phyloP scores from a whole-genome alignment of 2,797 vertebrate species.

The Heliangelus exortis region DNA sequence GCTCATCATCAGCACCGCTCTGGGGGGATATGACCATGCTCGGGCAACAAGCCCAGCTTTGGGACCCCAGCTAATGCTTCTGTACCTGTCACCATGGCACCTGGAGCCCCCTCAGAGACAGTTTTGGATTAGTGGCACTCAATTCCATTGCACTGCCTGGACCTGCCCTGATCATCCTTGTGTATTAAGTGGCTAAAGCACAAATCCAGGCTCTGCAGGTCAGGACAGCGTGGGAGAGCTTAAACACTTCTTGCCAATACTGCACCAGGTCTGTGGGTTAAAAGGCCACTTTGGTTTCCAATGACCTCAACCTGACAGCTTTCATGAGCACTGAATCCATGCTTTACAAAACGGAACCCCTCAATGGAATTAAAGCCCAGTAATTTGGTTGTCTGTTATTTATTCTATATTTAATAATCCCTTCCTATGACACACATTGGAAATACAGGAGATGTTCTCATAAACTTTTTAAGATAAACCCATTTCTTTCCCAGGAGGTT shows the following conservation, averaged over 20 bases:
- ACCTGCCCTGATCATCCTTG: neutral
- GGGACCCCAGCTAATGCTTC: neutral
- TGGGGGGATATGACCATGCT: fast-evolving
- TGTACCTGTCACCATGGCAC: fast-evolving
- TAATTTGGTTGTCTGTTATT: slow-evolving; percentile 71
- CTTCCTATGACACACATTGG: slow-evolving; percentile 53
- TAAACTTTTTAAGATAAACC: slow-evolving; percentile 78
- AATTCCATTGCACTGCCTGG: neutral
- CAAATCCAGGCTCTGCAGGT: neutral
- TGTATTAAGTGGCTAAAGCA: neutral
- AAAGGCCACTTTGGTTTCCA: slow-evolving; percentile 35
- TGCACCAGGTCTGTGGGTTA: neutral
- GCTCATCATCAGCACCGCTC: neutral
- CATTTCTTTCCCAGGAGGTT: slow-evolving; percentile 73
- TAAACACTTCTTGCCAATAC: neutral
- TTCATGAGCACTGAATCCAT: slow-evolving; percentile 61
- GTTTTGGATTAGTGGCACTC: neutral
- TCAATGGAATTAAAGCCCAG: slow-evolving; percentile 57
- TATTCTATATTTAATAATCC: slow-evolving; percentile 80
- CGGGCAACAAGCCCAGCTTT: neutral
- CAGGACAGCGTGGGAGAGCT: neutral
- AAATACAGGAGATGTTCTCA: slow-evolving; percentile 69
- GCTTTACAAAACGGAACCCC: slow-evolving; percentile 50
- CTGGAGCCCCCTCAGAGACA: neutral
- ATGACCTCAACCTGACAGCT: slow-evolving; percentile 49